These are phyloP conservation scores for Misgurnus anguillicaudatus DNA, from an alignment of 2,113 vertebrate species.

Conservation along the genomic window DNA sequence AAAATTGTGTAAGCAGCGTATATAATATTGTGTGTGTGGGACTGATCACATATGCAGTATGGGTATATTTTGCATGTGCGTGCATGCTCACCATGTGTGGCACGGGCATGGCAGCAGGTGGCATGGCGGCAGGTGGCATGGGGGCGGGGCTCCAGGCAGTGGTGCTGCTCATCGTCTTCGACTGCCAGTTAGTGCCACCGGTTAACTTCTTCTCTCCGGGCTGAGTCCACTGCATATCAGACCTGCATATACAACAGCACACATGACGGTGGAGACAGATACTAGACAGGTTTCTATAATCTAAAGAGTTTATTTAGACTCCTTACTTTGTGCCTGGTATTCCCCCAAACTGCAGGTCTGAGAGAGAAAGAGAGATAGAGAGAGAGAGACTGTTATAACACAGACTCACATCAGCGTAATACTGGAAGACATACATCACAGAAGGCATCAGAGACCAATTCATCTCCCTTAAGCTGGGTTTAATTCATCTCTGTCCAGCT, in stretches of 20 bases:
- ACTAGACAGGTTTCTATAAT: neutral
- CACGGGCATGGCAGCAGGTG: slow-evolving; percentile 76
- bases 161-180: slow-evolving; percentile 82
- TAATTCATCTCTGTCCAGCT: slow-evolving; percentile 17
- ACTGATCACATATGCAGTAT: neutral
- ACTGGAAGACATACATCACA: slow-evolving; percentile 7
- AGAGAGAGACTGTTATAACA: slow-evolving; percentile 20
- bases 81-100: slow-evolving; percentile 79
- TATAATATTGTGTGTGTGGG: slow-evolving; percentile 31
- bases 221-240: slow-evolving; percentile 84
- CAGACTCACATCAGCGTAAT: slow-evolving; percentile 10
- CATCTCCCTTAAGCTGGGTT: slow-evolving; percentile 20
- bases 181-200: slow-evolving; percentile 88
- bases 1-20: neutral
- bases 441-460: slow-evolving; percentile 30
- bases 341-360: slow-evolving; percentile 89
- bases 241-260: slow-evolving; percentile 66
- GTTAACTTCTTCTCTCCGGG: slow-evolving; percentile 85
- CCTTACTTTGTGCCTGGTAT: slow-evolving; percentile 85
- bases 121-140: slow-evolving; percentile 71
- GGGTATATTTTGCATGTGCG: neutral
- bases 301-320: neutral
- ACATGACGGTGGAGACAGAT: neutral
- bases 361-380: slow-evolving; percentile 24
- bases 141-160: slow-evolving; percentile 82